Base-by-base conservation (phyloP, 2,113 vertebrate species). In the Uria lomvia region DNA sequence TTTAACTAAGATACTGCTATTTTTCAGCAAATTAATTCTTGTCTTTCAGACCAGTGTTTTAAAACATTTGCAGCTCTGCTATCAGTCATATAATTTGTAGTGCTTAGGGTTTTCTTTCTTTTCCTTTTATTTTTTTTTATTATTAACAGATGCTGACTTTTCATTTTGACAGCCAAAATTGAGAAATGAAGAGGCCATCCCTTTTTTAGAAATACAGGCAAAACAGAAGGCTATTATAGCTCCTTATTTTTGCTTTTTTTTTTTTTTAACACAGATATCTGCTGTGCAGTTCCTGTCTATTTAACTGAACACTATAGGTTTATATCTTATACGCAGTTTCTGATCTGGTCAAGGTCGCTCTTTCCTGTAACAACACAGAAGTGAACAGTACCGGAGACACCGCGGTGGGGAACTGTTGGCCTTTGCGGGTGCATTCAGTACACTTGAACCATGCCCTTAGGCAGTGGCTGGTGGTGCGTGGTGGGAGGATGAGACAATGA, bases 11-110 rank as follows among this genome's bases (percentile, higher is more conserved):
- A 45, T 77, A 32, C 59, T 87, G 82, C 92, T 93, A 9, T 59
- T 94, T 90, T 94, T 67, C 83, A 68, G 70, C 62, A 91, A 90
- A 93, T 76, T 79, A 85, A 81, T 87, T 83, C 56, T 53, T 77
- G 21, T 92, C 67, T 79, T 92, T 94, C 53, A 71, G 81, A 29
- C 50, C 75, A 58, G 49, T 73, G 43, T 93, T 95, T 84, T 87
- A 92, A 89, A 90, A 85, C n/a, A 56, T 77, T 90, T 79, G 53
- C 53, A 80, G 67, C n/a, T 76, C 53, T 83, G 74, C 83, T 93
- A 34, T 94, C 85, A 82, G 56, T 74, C 52, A 13, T 43, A 26
- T 67, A n/a, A 74, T 78, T 68, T 78, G 47, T 74, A 75, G 38
- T 40, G 26, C 15, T 55, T 32, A 36, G 24, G 26, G 26, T 34